Conservation (phyloP, 1,140 invertebrate species). For the Lepidotrigona ventralis region DNA sequence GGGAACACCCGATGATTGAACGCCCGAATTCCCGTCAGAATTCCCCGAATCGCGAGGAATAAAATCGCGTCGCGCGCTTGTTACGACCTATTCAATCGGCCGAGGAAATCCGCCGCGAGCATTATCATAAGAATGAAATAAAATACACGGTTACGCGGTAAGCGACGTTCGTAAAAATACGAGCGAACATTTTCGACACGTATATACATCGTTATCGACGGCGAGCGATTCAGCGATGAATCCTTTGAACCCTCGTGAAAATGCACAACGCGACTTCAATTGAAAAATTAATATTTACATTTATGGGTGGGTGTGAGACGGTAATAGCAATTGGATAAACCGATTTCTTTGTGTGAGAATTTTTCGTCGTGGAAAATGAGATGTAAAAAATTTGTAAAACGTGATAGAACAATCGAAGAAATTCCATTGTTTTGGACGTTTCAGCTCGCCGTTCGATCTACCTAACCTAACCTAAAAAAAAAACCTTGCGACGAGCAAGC, state of each 20-base stretch:
- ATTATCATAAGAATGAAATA: constrained; percentile 33
- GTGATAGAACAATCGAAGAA: too few relatives aligned
- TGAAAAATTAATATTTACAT: neutral
- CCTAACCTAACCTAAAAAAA: too few relatives aligned
- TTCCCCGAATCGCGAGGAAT: constrained; percentile 33
- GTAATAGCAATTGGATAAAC: neutral
- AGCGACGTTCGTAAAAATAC: neutral
- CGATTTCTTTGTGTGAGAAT: too few relatives aligned
- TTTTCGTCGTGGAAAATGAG: too few relatives aligned
- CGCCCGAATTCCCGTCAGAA: constrained; percentile 28
- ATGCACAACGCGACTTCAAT: neutral
- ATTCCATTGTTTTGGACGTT: too few relatives aligned
- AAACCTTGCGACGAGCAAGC: too few relatives aligned
- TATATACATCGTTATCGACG: neutral
- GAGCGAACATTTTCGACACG: neutral
- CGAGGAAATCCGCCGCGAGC: neutral
- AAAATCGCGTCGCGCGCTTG: constrained; percentile 29
- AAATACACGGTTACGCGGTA: neutral
- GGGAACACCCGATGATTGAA: constrained; percentile 31
- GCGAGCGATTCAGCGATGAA: neutral
- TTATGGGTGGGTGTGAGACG: too few relatives aligned
- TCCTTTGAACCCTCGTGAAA: neutral
- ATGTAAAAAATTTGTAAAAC: too few relatives aligned
- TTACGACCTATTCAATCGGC: constrained; percentile 12
- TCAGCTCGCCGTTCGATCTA: too few relatives aligned